phyloP scores from a whole-genome alignment of 1,140 invertebrate species.

The Listronotus oregonensis region DNA sequence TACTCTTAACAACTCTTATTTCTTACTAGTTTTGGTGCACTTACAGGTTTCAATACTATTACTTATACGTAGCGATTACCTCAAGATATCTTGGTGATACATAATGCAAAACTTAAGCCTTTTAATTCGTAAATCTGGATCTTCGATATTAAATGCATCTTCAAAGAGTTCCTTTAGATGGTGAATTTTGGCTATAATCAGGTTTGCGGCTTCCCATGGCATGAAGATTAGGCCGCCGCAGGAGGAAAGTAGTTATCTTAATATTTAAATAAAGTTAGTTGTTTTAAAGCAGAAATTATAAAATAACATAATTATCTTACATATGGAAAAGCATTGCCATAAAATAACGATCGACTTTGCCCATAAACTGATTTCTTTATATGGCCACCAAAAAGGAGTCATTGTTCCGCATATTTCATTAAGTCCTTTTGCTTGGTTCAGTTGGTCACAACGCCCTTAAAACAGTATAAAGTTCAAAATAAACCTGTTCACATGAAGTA shows the following conservation, averaged over 20 bases:
- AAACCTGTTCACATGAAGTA: too few species aligned
- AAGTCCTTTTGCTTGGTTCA: conserved; percentile 15
- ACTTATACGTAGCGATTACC: too few species aligned
- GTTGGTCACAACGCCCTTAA: conserved; percentile 7
- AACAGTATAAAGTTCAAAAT: too few species aligned
- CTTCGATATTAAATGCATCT: conserved; percentile 1
- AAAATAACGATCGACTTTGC: neutral
- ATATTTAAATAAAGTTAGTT: neutral
- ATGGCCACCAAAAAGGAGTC: conserved; percentile 19
- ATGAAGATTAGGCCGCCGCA: neutral
- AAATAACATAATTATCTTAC: neutral
- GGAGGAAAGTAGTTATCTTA: neutral
- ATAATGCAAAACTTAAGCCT: neutral
- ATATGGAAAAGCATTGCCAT: neutral
- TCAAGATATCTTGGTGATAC: conserved; percentile 19
- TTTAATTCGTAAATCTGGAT: neutral
- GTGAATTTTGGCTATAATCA: conserved; percentile 9
- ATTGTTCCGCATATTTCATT: conserved; percentile 20
- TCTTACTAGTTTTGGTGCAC: too few species aligned
- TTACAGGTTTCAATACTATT: too few species aligned
- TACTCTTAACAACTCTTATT: too few species aligned
- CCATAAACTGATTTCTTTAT: neutral
- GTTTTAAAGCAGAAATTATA: neutral
- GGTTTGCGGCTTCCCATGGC: neutral
- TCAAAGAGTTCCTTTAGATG: conserved; percentile 12